These are phyloP conservation scores for Carduelis carduelis DNA, from an alignment of 2,797 vertebrate genomes.

Conservation along the genomic window DNA sequence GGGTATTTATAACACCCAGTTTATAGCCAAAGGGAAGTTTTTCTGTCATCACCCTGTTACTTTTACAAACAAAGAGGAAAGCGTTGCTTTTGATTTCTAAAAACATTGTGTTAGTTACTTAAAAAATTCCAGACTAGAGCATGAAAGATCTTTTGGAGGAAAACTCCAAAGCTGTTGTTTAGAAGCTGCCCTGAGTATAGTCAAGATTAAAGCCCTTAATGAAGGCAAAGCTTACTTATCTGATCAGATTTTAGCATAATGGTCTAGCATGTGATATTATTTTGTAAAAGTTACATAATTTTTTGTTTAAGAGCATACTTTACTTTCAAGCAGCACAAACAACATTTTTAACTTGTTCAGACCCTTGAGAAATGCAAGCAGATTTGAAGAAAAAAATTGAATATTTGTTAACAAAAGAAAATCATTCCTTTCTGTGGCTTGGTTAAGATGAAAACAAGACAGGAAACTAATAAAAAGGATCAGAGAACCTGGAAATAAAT, in stretches of 20 bases:
- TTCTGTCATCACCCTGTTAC: background rate
- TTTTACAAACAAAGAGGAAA: background rate
- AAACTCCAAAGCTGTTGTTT: slow-evolving; percentile 9
- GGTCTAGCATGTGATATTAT: slow-evolving; percentile 41
- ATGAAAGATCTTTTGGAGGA: slow-evolving; percentile 6
- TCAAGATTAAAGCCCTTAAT: slow-evolving; percentile 62
- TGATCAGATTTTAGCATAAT: slow-evolving; percentile 55
- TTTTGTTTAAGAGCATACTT: slow-evolving; percentile 9
- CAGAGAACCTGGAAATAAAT: slow-evolving; percentile 53
- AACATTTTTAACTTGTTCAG: slow-evolving; percentile 39
- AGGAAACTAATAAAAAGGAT: slow-evolving; percentile 63
- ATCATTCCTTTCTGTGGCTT: background rate
- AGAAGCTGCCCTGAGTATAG: background rate
- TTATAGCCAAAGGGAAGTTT: background rate
- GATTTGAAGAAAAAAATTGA: background rate
- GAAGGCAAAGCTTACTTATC: slow-evolving; percentile 59
- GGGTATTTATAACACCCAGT: background rate
- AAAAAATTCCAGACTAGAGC: slow-evolving; percentile 23
- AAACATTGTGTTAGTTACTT: background rate
- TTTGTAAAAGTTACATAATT: slow-evolving; percentile 47
- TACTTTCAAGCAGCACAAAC: slow-evolving; percentile 1
- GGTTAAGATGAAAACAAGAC: slow-evolving; percentile 28
- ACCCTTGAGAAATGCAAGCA: background rate
- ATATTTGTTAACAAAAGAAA: slow-evolving; percentile 22
- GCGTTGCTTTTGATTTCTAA: background rate